Base-by-base conservation (phyloP, 2,888 invertebrate genomes). In the Mimumesa dahlbomi region DNA sequence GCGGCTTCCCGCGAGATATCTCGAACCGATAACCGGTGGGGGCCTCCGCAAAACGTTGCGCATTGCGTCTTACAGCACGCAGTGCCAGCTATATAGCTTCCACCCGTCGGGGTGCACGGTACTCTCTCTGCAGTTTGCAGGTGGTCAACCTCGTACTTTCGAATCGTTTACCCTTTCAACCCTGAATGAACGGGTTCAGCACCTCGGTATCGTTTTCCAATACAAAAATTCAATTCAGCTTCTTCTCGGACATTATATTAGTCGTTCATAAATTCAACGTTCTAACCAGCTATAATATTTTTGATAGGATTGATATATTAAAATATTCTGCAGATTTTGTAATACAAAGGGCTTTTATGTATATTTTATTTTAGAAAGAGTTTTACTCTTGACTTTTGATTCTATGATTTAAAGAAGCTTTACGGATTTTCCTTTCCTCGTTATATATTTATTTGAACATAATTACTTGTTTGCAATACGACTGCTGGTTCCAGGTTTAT, bases 21-120 rank as follows among this genome's bases (percentile, higher is more conserved):
- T 57, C 49, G 36, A 5, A 19, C 62, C 75, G 68, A 62, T 64
- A 67, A 21, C 52, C 59, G 48, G 61, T 58, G 66, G 52, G 62
- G 69, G 68, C 63, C 75, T 80, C 86, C 78, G 87, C 87, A 87
- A 86, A 86, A 82, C 79, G 84, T 88, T 87, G 87, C 88, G 88
- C 88, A 88, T 84, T 88, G 88, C 87, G 87, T 85, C 86, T 84
- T 84, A 75, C 79, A 67, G 71, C 77, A 79, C 79, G 81, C 78
- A 80, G 75, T 62, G 63, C 43, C 52, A 31, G 66, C 63, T 64
- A 78, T n/a, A n/a, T 70, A 68, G 77, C 61, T 53, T 58, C 58
- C 66, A 46, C 61, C 22, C n/a, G 43, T 14, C 25, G 46, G 40
- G 62, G 38, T 67, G 75, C 66, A 59, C n/a, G 59, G 61, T 56